Base-by-base conservation (phyloP, 2,797 vertebrate species). In the Urophycis tenuis region DNA sequence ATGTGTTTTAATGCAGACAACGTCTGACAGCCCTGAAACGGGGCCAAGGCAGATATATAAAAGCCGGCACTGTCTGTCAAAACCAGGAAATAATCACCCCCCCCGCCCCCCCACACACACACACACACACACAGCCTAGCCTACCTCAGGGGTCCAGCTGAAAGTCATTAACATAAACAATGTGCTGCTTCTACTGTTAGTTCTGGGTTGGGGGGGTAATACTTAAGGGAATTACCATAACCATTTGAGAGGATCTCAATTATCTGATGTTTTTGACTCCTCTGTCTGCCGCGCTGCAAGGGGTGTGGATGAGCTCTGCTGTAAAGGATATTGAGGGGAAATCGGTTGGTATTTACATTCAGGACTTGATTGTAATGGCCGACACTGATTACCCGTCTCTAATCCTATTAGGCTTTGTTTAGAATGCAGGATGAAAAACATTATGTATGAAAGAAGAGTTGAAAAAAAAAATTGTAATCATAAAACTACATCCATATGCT, bases 131-230 rank as follows among this genome's bases (percentile, higher is more conserved):
- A 10, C 34, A 2, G 29, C 2, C 92, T 7, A 30, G 30, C 30
- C 25, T 6, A 93, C 94, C 93, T 93, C 91, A 92, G 91, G 91
- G 91, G 80, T 87, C 91, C 96, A 98, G 95, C 96, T 97, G 95
- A 95, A 95, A 97, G 92, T 91, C 93, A 96, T 98, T 96, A 96
- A 91, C 87, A 85, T 89, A 90, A 96, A 95, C 95, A 95, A 93
- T 95, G 93, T 92, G 93, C 94, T 93, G 95, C 93, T 93, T 94
- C 95, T 94, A 94, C 95, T 94, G 93, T 94, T 95, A 91, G 92
- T 91, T 92, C 91, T 60, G 49, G 49, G 6, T 5, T 8, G 49
- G 82, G 77, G 78, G 81, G 85, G 93, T 92, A 90, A 94, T 93
- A 93, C 94, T 93, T 88, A 82, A 89, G 89, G 92, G 92, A 93